Base-by-base conservation (phyloP, 2,797 vertebrate genomes). In the Gymnoscopelus braueri region DNA sequence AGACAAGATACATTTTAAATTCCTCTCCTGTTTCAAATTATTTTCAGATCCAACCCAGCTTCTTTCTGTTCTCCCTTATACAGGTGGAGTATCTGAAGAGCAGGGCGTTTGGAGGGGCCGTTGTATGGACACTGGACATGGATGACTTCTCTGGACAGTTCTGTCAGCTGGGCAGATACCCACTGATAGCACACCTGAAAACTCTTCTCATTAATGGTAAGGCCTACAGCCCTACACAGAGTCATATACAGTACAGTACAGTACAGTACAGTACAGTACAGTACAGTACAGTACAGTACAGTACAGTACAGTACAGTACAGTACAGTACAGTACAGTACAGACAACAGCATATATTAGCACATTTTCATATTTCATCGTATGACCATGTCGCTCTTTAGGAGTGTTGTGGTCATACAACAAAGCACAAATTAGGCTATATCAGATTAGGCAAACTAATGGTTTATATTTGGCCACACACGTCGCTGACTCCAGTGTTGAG, bases 121-220 rank as follows among this genome's bases (percentile, higher is more conserved):
- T 87, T 60, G 83, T 92, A 13, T 91, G 87, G 90, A 83, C 83
- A 3, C 67, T 92, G 52, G 88, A 92, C 50, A 79, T 92, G 84
- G 90, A 93, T 48, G 90, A 91, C 71, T 91, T 92, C 74, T 79
- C 82, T 51, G 90, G 91, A 63, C 52, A 71, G 59, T 92, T 91
- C 71, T 93, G 91, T 79, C 71, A 50, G 14, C 75, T 86, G 61
- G 91, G 89, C 14, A 77, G 35, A 63, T 88, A 88, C 63, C 89
- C 89, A 19, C 85, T 92, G 4, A 78, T 86, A 63, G 70, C 71
- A 59, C 72, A 84, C 50, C 70, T 91, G 2, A 88, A 79, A 62
- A 63, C 10, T 24, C 72, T 60, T 65, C 84, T 90, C 6, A 72
- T 63, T 32, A 73, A 71, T 63, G 81, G 89, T 91, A 69, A 87